Conservation (phyloP, 2,113 vertebrate species). For the Triplophysa dalaica region DNA sequence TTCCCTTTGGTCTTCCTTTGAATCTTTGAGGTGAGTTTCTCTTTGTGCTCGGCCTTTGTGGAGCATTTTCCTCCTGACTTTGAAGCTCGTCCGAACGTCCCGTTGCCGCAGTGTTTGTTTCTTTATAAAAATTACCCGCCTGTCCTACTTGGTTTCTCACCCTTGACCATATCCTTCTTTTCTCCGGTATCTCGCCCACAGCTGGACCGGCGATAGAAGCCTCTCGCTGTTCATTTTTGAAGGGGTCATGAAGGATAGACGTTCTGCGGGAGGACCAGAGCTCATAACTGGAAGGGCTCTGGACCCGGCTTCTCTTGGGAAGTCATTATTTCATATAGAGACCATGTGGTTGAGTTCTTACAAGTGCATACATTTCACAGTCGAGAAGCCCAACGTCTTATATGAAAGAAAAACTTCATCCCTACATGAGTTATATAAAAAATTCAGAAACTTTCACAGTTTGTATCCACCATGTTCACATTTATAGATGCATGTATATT, state of each 20-base stretch:
- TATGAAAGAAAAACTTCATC: constrained; percentile 7
- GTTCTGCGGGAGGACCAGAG: constrained; percentile 35
- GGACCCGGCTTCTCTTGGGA: constrained; percentile 25
- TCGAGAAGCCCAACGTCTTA: neutral
- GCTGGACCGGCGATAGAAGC: constrained; percentile 39
- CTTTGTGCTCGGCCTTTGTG: constrained; percentile 52
- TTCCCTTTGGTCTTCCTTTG: constrained; percentile 46
- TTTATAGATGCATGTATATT: constrained; percentile 26
- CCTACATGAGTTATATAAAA: constrained; percentile 12
- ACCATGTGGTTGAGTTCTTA: constrained; percentile 5
- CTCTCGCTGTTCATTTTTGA: constrained; percentile 33
- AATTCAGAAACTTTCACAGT: constrained; percentile 4
- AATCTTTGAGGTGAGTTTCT: constrained; percentile 47
- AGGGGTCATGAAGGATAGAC: constrained; percentile 42
- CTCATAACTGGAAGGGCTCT: constrained; percentile 25
- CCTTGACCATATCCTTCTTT: constrained; percentile 47
- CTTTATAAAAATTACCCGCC: constrained; percentile 44
- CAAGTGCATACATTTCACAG: constrained; percentile 22
- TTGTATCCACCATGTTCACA: constrained; percentile 41
- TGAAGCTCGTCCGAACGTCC: constrained; percentile 50
- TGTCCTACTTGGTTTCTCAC: constrained; percentile 58
- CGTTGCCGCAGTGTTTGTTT: constrained; percentile 49
- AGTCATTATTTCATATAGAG: constrained; percentile 29
- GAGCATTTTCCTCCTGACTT: constrained; percentile 52
- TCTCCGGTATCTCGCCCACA: constrained; percentile 21